Percentiles rank a stretch among this genome's conserved stretches.
Evolutionary conservation across 2,113 vertebrate genomes (phyloP).

Genomic region (Urocitellus parryii): DNA sequence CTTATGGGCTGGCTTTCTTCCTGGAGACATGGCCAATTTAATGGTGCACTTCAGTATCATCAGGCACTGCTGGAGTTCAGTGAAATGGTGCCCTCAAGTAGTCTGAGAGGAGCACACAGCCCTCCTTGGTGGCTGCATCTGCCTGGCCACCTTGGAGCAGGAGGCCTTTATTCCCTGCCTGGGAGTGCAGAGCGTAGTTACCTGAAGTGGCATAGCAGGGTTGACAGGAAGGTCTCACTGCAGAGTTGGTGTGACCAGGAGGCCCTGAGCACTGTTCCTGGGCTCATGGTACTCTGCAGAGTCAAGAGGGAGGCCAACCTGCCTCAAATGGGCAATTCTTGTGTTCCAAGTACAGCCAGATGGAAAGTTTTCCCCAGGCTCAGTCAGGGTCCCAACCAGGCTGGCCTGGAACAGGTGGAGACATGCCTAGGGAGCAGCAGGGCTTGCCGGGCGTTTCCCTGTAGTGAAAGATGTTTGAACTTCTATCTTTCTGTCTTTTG

Average conservation of each 20-base stretch:
- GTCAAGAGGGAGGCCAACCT: background rate
- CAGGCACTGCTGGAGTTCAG: constrained; percentile 54
- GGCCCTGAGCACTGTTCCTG: background rate
- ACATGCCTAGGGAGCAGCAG: background rate
- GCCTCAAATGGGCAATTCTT: background rate
- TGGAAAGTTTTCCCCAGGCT: background rate
- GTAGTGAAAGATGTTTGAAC: background rate
- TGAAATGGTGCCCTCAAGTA: background rate
- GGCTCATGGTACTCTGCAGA: background rate
- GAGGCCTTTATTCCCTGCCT: background rate
- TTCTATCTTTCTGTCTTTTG: background rate
- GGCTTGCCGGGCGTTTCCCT: background rate
- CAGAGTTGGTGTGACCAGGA: background rate
- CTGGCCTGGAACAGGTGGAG: background rate
- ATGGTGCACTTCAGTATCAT: constrained; percentile 51
- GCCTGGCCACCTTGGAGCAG: background rate
- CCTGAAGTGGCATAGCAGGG: background rate
- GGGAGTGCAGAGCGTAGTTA: background rate
- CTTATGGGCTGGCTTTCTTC: constrained; percentile 79
- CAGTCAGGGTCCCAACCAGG: background rate
- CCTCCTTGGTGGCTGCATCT: accelerated
- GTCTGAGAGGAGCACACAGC: background rate
- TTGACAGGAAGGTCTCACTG: background rate
- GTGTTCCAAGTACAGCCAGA: background rate
- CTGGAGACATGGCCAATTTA: constrained; percentile 66